Base-by-base conservation (phyloP, 2,113 vertebrate species). In the Epinephelus lanceolatus region DNA sequence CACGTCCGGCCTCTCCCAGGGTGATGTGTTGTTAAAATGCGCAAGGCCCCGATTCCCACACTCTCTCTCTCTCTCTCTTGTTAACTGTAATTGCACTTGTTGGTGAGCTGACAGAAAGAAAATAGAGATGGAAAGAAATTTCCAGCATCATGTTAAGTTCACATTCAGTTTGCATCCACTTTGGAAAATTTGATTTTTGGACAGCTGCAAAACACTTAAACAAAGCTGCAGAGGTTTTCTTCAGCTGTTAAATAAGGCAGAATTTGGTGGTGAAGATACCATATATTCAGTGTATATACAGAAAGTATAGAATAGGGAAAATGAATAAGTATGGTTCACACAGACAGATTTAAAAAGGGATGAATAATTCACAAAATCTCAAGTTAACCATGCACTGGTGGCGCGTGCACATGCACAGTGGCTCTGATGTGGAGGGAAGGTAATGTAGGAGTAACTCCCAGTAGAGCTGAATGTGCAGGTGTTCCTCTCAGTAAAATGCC, bases 301-400 rank as follows among this genome's bases (percentile, higher is more conserved):
- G 75, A 66, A 88, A 55, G 73, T 86, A 75, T 84, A 51, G 80
- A 30, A 83, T 76, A 12, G 47, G 37, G 45, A 53, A 42, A 78
- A 77, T 5, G 80, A 89, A 66, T 70, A 84, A 78, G 67, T 77
- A 27, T 45, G 49, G 86, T 90, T 90, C 84, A 79, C 86, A 81
- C 76, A 81, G 92, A 72, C 70, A 76, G 81, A 88, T 86, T 86
- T 81, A 94, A 96, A 96, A 96, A 96, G 84, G 76, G 95, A 97
- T 98, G 97, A 99, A 99, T 99, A 97, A 98, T 99, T 98, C 97
- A 99, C 95, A 95, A 96, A 96, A 96, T 95, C 95, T 96, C 94
- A 92, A 97, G 95, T 97, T 96, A 95, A 96, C 93, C 67, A 9
- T 85, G 80, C 85, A 76, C 80, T 71, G 70, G 73, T 74, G 14